Evolutionary conservation across 2,888 invertebrate genomes (phyloP).

Genomic region (Drosophila pseudotakahashii): DNA sequence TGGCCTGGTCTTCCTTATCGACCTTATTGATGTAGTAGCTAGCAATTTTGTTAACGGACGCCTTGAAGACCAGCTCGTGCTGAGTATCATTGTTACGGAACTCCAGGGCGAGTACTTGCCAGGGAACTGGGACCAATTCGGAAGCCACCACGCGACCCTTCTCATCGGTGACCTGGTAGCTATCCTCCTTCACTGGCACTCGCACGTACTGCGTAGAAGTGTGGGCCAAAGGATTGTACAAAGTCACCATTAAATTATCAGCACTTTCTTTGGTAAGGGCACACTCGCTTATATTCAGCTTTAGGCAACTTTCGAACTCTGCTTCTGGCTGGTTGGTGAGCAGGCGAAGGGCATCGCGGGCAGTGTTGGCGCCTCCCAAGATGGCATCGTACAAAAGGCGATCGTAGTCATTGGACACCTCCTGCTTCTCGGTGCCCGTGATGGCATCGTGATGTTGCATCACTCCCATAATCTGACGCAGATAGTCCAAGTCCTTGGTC

Average conservation of each 20-base stretch:
- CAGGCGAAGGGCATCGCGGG: slow-evolving; percentile 65
- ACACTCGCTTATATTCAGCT: slow-evolving; percentile 87
- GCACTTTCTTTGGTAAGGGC: slow-evolving; percentile 86
- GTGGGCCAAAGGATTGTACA: slow-evolving; percentile 93
- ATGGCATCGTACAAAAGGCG: slow-evolving; percentile 90
- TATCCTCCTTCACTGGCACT: slow-evolving; percentile 86
- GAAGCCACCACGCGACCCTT: slow-evolving; percentile 86
- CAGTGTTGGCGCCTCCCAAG: slow-evolving; percentile 85
- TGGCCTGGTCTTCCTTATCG: not conserved
- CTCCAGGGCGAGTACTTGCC: slow-evolving; percentile 85
- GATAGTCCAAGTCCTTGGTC: slow-evolving; percentile 58
- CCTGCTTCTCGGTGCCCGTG: slow-evolving; percentile 93
- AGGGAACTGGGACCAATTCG: slow-evolving; percentile 88
- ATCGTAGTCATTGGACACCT: slow-evolving; percentile 95
- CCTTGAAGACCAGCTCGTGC: slow-evolving; percentile 89
- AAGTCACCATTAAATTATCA: slow-evolving; percentile 86
- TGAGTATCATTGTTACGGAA: slow-evolving; percentile 86
- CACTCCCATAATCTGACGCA: slow-evolving; percentile 87
- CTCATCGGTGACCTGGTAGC: slow-evolving; percentile 88
- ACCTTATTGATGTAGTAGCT: slow-evolving; percentile 84
- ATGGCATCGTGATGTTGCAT: slow-evolving; percentile 96
- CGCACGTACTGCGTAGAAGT: slow-evolving; percentile 86
- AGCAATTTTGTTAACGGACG: slow-evolving; percentile 85
- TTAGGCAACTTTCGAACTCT: slow-evolving; percentile 79
- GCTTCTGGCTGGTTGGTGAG: slow-evolving; percentile 71